phyloP scores from a whole-genome alignment of 2,888 invertebrate species.

The Chaetogeoica ovagalla region DNA sequence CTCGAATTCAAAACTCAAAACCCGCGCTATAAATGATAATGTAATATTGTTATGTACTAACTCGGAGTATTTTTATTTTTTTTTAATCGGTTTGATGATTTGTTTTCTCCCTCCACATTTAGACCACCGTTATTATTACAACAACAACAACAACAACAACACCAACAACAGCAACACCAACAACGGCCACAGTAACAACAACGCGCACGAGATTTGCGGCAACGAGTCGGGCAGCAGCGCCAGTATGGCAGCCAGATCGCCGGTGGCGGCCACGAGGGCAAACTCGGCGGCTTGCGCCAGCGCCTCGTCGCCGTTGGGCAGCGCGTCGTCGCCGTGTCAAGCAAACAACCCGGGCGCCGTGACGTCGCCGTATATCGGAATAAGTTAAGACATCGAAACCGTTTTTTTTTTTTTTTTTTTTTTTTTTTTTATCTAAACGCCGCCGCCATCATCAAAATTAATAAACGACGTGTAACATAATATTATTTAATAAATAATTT shows the following conservation, averaged over 20 bases:
- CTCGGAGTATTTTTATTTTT: too few species aligned
- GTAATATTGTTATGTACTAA: too few species aligned
- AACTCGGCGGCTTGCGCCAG: slow-evolving; percentile 67
- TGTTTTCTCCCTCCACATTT: slow-evolving; percentile 53
- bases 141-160: slow-evolving; percentile 58
- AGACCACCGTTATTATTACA: slow-evolving; percentile 71
- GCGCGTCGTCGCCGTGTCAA: slow-evolving; percentile 63
- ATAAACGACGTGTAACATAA: not conserved
- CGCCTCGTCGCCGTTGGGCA: slow-evolving; percentile 73
- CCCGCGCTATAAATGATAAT: too few species aligned
- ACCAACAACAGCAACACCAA: slow-evolving; percentile 57
- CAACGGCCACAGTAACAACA: slow-evolving; percentile 21
- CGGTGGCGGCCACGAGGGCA: slow-evolving; percentile 71
- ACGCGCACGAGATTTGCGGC: slow-evolving; percentile 44
- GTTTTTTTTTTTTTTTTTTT: not conserved
- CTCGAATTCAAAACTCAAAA: too few species aligned
- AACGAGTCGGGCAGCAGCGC: slow-evolving; percentile 46
- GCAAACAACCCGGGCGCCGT: slow-evolving; percentile 40
- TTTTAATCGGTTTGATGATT: too few species aligned
- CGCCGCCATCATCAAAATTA: slow-evolving; percentile 18
- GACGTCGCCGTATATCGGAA: slow-evolving; percentile 48
- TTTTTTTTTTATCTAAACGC: too few species aligned
- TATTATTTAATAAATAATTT: not conserved
- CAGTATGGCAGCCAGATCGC: slow-evolving; percentile 70
- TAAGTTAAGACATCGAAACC: slow-evolving; percentile 24